Conservation (phyloP, 2,113 vertebrate genomes). For the Ammodytes marinus region DNA sequence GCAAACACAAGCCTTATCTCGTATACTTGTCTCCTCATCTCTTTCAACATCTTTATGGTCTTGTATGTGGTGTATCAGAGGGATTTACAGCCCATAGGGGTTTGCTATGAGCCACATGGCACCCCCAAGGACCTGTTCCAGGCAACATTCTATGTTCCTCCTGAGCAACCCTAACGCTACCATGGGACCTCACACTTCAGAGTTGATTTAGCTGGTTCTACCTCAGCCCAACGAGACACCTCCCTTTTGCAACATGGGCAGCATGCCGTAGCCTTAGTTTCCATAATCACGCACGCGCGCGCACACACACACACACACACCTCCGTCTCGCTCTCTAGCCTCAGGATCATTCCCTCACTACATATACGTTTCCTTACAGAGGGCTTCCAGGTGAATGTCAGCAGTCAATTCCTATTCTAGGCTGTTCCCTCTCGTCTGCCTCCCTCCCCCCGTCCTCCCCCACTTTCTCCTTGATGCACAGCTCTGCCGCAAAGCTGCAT, state of each 20-base stretch:
- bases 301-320: background rate
- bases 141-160: slow-evolving; percentile 62
- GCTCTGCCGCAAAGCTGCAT: slow-evolving; percentile 38
- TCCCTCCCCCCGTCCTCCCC: slow-evolving; percentile 22
- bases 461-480: slow-evolving; percentile 54
- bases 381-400: slow-evolving; percentile 71
- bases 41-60: slow-evolving; percentile 65
- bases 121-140: slow-evolving; percentile 38
- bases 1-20: slow-evolving; percentile 61
- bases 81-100: slow-evolving; percentile 64
- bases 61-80: slow-evolving; percentile 65
- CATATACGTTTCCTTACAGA: slow-evolving; percentile 45
- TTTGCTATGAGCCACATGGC: slow-evolving; percentile 28
- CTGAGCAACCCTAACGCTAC: slow-evolving; percentile 49
- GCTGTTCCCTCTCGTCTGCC: slow-evolving; percentile 34
- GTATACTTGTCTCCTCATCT: slow-evolving; percentile 61
- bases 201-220: slow-evolving; percentile 72
- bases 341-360: slow-evolving; percentile 26
- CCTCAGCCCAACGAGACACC: slow-evolving; percentile 54
- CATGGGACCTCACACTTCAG: slow-evolving; percentile 68
- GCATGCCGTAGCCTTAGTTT: slow-evolving; percentile 76
- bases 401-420: slow-evolving; percentile 62
- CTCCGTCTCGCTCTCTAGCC: slow-evolving; percentile 33
- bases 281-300: slow-evolving; percentile 72
- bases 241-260: slow-evolving; percentile 35